These are phyloP conservation scores for Thera britannica DNA, from an alignment of 2,888 invertebrate genomes.

Conservation along the genomic window DNA sequence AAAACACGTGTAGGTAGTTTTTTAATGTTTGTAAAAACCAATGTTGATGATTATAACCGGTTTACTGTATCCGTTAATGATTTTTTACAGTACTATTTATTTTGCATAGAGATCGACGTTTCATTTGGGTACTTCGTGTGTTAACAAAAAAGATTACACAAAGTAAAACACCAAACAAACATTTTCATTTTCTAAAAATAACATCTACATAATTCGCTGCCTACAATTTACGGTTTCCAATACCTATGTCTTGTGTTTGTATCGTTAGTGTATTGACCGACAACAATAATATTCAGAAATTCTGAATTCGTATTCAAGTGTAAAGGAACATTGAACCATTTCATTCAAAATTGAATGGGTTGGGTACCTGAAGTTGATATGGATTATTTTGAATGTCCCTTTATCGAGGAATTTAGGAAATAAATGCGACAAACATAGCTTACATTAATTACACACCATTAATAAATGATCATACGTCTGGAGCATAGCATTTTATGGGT, in stretches of 20 bases:
- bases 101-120: too few species aligned
- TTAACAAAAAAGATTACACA: too few species aligned
- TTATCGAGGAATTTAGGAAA: too few species aligned
- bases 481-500: too few species aligned
- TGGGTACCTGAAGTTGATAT: background rate
- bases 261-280: slow-evolving; percentile 49
- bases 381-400: slow-evolving; percentile 1
- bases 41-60: too few species aligned
- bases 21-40: background rate
- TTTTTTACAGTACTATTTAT: too few species aligned
- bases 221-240: background rate
- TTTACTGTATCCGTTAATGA: too few species aligned
- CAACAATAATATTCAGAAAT: slow-evolving; percentile 46
- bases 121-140: too few species aligned
- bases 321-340: slow-evolving; percentile 1
- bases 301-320: slow-evolving; percentile 34
- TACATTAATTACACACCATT: too few species aligned
- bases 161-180: too few species aligned
- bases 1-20: background rate
- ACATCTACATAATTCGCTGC: background rate
- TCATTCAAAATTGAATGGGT: background rate
- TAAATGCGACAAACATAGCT: too few species aligned
- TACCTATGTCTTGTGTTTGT: background rate
- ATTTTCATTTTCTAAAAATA: background rate
- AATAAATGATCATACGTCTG: too few species aligned